These are phyloP conservation scores for Ctenicera cuprea DNA, from an alignment of 2,888 invertebrate species.

Conservation along the genomic window DNA sequence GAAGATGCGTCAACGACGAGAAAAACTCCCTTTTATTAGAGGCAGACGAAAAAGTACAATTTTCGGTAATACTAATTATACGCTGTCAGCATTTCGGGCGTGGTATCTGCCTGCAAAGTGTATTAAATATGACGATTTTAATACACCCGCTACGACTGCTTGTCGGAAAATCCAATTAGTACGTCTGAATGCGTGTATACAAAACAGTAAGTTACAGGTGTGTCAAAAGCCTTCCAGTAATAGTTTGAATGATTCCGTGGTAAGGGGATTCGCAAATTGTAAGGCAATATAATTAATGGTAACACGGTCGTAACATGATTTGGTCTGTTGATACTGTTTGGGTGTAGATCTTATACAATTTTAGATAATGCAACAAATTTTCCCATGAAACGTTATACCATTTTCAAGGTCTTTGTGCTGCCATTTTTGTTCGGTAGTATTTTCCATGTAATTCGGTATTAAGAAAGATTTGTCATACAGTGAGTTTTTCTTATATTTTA, in stretches of 20 bases:
- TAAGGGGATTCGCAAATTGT: slow-evolving; percentile 7
- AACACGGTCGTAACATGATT: slow-evolving; percentile 4
- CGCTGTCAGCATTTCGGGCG: slow-evolving; percentile 32
- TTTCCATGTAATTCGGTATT: too few species aligned
- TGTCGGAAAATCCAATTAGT: slow-evolving; percentile 41
- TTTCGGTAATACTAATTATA: slow-evolving; percentile 36
- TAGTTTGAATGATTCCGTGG: slow-evolving; percentile 14
- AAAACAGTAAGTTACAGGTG: slow-evolving; percentile 40
- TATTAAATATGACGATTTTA: slow-evolving; percentile 40
- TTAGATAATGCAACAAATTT: too few species aligned
- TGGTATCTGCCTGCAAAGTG: slow-evolving; percentile 15
- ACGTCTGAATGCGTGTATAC: slow-evolving; percentile 34
- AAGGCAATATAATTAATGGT: slow-evolving; percentile 10
- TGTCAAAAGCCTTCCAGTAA: slow-evolving; percentile 14
- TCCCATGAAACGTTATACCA: too few species aligned
- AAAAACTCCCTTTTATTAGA: background rate
- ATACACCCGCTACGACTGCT: slow-evolving; percentile 19
- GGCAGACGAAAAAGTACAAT: slow-evolving; percentile 19
- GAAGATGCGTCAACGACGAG: slow-evolving; percentile 28
- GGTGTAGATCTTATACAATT: too few species aligned
- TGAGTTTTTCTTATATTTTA: too few species aligned
- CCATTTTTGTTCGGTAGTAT: too few species aligned
- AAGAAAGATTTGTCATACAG: too few species aligned
- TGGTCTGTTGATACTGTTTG: background rate
- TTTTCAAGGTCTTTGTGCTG: too few species aligned